A percentile compares a stretch with the other conserved stretches of the same genome.
phyloP scores from a whole-genome alignment of 2,888 invertebrate genomes.

The Meta bourneti region DNA sequence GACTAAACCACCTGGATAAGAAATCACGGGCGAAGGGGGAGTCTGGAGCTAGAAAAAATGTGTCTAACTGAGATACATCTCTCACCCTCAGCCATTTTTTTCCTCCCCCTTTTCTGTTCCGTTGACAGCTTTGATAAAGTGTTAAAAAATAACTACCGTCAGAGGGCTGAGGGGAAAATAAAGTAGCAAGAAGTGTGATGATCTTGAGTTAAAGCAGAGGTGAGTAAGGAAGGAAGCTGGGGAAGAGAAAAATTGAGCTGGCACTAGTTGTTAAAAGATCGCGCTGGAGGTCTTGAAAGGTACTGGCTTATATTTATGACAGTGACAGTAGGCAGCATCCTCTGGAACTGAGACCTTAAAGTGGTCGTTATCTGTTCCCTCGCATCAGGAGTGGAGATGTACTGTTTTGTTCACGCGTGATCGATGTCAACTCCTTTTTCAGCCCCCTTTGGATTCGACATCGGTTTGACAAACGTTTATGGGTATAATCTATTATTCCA shows the following conservation, averaged over 20 bases:
- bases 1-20: neutral
- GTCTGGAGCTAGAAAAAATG: neutral
- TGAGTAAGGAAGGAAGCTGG: neutral
- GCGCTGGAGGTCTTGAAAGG: neutral
- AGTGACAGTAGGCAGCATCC: neutral
- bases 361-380: neutral
- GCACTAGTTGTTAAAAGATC: neutral
- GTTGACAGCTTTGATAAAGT: slow-evolving; percentile 59
- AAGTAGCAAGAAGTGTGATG: neutral
- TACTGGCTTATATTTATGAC: neutral
- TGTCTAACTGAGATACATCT: slow-evolving; percentile 1
- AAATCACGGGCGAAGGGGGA: neutral
- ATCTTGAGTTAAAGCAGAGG: neutral
- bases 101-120: neutral
- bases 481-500: neutral
- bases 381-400: neutral
- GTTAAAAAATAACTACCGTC: slow-evolving; percentile 55
- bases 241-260: neutral
- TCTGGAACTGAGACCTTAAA: neutral
- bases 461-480: neutral
- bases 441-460: neutral
- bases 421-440: neutral
- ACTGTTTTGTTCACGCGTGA: neutral
- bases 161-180: slow-evolving; percentile 19
- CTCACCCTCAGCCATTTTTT: slow-evolving; percentile 1